Base-by-base conservation (phyloP, 1,140 invertebrate genomes). In the Lepidurus packardi region DNA sequence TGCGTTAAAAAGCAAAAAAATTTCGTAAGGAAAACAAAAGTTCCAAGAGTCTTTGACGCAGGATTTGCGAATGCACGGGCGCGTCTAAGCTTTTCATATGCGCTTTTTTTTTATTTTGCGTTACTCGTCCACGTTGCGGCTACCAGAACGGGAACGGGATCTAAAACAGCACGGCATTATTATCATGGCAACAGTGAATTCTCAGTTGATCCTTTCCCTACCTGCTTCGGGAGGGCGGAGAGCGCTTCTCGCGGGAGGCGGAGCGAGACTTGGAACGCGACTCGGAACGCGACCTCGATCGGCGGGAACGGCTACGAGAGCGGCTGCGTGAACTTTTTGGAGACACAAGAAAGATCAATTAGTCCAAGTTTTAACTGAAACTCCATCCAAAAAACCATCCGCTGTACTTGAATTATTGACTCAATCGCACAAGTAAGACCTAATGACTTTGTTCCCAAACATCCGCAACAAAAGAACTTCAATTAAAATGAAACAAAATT, bases 161-260 rank as follows among this genome's bases (percentile, higher is more conserved):
- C 53, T 65, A 21, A 65, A 65, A 21, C 53, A 65, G 21, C 53
- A 65, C 16, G 21, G 16, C 53, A 65, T 65, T 34, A 34, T 34
- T 4, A 4, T 34, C 34, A 34, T 34, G 3, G 34, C 34, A 34
- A 34, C 34, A 34, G 34, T 34, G 34, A 34, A 34, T 4, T 34
- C 34, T 34, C 34, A 4, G 34, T 34, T 34, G 34, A 4, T 34
- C 34, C 34, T 11, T 16, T 44, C n/a, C 11, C 7, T 75, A 78
- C 78, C 78, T 78, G 78, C 78, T 78, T 16, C 78, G 78, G 0
- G 78, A 78, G 45, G 75, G 10, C 42, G 75, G 75, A 9, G 75
- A 77, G 16, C 75, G 43, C 42, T 43, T 45, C 8, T 77, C 47
- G 42, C 43, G 43, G 43, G 43, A 47, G 21, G 41, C 41, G 75